A percentile compares a stretch with the other conserved stretches of the same genome.
These are phyloP conservation scores for Myripristis jacobus DNA, from an alignment of 2,797 vertebrate species.

Conservation along the genomic window DNA sequence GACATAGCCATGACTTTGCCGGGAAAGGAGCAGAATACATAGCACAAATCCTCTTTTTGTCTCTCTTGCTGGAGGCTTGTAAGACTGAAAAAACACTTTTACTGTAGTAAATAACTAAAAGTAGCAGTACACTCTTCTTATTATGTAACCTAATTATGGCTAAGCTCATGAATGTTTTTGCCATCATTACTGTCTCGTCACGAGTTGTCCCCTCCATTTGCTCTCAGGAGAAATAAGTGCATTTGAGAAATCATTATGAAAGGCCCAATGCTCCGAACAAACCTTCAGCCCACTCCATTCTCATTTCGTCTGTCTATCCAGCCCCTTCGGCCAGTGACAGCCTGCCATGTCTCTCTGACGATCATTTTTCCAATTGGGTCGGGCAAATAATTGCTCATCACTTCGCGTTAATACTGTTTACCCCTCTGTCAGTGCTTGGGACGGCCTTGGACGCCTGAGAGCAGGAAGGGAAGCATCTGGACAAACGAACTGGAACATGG, in stretches of 20 bases:
- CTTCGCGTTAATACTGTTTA: constrained; percentile 78
- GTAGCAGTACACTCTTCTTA: constrained; percentile 16
- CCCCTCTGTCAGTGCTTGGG: constrained; percentile 68
- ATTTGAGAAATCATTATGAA: constrained; percentile 71
- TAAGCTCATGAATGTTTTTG: constrained; percentile 37
- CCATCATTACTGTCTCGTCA: constrained; percentile 40
- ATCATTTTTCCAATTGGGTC: constrained; percentile 71
- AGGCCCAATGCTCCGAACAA: constrained; percentile 52
- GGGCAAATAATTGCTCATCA: constrained; percentile 80
- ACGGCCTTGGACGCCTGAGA: constrained; percentile 49
- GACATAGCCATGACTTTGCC: constrained; percentile 54
- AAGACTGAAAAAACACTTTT: constrained; percentile 1
- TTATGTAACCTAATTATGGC: constrained; percentile 58
- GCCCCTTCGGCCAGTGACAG: constrained; percentile 41
- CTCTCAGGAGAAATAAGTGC: constrained; percentile 35
- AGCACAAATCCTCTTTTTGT: constrained; percentile 39
- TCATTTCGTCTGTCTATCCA: constrained; percentile 28
- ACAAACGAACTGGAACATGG: constrained; percentile 37
- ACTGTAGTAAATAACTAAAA: constrained; percentile 39
- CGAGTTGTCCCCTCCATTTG: constrained; percentile 37
- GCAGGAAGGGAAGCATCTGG: constrained; percentile 49
- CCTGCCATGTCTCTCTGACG: constrained; percentile 43
- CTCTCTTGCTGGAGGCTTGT: constrained; percentile 5
- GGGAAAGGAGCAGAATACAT: constrained; percentile 40
- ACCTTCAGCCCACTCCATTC: constrained; percentile 34